Evolutionary conservation across 2,888 invertebrate species (phyloP).

Genomic region (Habrosyne pyritoides): DNA sequence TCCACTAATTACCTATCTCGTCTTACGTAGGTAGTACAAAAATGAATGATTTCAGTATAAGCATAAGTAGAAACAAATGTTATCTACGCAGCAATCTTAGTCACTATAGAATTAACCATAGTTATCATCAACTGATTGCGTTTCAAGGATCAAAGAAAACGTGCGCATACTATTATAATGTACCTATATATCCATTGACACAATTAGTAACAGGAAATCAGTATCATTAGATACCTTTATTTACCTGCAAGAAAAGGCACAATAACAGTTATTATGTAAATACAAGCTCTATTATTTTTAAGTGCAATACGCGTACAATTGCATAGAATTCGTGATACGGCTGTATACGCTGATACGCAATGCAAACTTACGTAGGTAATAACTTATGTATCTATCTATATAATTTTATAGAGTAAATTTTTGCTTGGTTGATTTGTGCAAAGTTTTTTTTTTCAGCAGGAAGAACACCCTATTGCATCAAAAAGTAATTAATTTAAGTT

Average conservation of each 20-base stretch:
- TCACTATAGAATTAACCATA: neutral
- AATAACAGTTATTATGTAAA: slow-evolving; percentile 3
- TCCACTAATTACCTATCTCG: too few species aligned
- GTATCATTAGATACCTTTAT: slow-evolving; percentile 2
- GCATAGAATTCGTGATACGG: too few species aligned
- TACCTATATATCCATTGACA: neutral
- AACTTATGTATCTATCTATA: neutral
- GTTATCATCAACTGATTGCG: neutral
- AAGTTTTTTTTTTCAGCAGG: neutral
- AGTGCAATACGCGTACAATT: neutral
- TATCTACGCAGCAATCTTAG: neutral
- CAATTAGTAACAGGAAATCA: slow-evolving; percentile 5
- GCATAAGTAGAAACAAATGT: neutral
- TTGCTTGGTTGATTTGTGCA: neutral
- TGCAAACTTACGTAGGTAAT: neutral
- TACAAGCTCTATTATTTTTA: slow-evolving; percentile 5
- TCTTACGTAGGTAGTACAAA: too few species aligned
- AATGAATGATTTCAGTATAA: neutral
- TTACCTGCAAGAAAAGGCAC: neutral
- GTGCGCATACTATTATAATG: slow-evolving; percentile 1
- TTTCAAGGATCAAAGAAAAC: neutral
- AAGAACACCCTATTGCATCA: too few species aligned
- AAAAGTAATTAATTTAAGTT: too few species aligned
- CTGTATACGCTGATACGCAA: neutral
- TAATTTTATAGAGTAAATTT: too few species aligned